Base-by-base conservation (phyloP, 1,140 invertebrate species). In the Drosophila pseudoananassae region DNA sequence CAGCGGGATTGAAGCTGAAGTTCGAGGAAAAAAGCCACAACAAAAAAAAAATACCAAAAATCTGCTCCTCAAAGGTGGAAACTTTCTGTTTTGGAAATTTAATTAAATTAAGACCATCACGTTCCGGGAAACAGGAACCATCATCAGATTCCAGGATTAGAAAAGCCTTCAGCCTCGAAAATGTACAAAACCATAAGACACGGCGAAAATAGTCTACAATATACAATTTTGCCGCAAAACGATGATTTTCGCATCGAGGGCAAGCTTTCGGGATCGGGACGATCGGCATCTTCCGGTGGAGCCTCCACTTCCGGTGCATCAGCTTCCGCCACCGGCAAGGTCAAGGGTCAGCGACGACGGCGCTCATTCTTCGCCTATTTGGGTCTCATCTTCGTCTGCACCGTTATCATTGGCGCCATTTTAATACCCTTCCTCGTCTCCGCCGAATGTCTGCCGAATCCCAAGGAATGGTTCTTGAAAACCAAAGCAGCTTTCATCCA, bases 171-270 rank as follows among this genome's bases (percentile, higher is more conserved):
- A 27, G 20, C 20, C 20, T 20, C 3, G 20, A 36, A 36, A 36
- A 95, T 95, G 95, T 96, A 95, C 92, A 95, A 96, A 92, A 96
- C 95, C 49, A 95, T 96, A 81, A 91, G 94, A 58, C 95, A 95
- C 85, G 95, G 95, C 31, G 95, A 96, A 82, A 94, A 95, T 76
- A 95, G 94, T 78, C 92, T 96, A 74, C 95, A 95, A 76, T 96
- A 96, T 87, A 95, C 94, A 38, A 95, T 96, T 73, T 92, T 96
- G 36, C 95, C 95, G 43, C 95, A 95, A 88, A 94, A 94, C 20
- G 94, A 95, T 85, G 94, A 94, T 78, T 93, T 94, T 66, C 90
- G 94, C n/a, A 93, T 92, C 64, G 93, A 94, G 69, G 94, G 93
- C 68, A 93, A 93, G 43, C 81, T 93, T 14, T 58, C 73, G 5